A percentile compares a stretch with the other conserved stretches of the same genome.
phyloP scores from a whole-genome alignment of 2,888 invertebrate genomes.

The Crossocerus cetratus region DNA sequence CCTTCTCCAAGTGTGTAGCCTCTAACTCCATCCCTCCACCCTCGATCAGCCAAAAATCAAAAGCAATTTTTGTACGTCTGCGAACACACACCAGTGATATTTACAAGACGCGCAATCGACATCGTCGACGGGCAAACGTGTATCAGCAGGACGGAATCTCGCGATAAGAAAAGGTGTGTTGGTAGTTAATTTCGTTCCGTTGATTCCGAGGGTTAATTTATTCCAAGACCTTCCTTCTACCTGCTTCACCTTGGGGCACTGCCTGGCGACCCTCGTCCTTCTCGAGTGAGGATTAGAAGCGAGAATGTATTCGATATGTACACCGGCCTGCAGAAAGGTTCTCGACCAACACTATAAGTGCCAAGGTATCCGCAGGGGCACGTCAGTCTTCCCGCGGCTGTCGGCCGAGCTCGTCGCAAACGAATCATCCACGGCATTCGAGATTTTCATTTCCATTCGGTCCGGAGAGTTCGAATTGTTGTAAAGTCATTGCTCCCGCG shows the following conservation, averaged over 20 bases:
- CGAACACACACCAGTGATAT: conserved; percentile 33
- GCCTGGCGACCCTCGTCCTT: conserved; percentile 31
- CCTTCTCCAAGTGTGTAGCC: no score
- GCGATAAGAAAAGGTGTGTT: not conserved
- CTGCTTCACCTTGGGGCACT: conserved; percentile 47
- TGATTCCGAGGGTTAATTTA: not conserved
- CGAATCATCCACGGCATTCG: no score
- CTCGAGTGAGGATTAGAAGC: not conserved
- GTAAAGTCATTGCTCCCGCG: conserved; percentile 15
- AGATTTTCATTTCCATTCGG: not conserved
- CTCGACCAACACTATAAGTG: not conserved
- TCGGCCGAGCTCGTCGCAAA: not conserved
- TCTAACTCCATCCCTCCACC: not conserved
- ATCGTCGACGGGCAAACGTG: not conserved
- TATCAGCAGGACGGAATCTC: not conserved
- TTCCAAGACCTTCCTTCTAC: conserved; percentile 31
- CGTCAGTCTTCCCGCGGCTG: not conserved
- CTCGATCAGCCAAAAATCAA: conserved; percentile 61
- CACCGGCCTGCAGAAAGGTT: not conserved
- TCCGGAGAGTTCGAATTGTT: conserved; percentile 7
- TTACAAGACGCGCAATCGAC: conserved; percentile 40
- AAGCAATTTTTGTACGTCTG: conserved; percentile 56
- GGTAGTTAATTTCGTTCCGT: not conserved
- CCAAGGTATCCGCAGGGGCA: not conserved
- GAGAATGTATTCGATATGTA: not conserved